phyloP scores from a whole-genome alignment of 2,888 invertebrate genomes.

The Timema cristinae region DNA sequence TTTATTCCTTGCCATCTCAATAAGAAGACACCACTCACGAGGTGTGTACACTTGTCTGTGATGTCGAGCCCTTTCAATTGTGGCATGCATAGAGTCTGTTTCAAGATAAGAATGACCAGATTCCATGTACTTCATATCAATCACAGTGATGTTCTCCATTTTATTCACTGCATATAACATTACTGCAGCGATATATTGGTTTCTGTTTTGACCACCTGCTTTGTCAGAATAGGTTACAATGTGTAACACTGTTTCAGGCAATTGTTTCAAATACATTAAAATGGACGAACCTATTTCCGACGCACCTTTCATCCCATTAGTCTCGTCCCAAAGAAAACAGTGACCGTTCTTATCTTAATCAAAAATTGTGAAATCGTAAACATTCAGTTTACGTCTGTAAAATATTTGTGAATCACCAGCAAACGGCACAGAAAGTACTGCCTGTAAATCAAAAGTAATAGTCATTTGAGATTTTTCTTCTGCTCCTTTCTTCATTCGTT shows the following conservation, averaged over 20 bases:
- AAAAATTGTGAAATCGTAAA: constrained; percentile 11
- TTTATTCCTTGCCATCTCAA: constrained; percentile 8
- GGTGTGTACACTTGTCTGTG: constrained; percentile 12
- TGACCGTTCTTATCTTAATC: too few species aligned
- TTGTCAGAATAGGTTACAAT: constrained; percentile 6
- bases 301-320: too few species aligned
- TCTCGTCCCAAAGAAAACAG: too few species aligned
- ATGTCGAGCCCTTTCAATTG: not conserved
- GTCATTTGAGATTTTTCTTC: not conserved
- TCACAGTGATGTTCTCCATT: not conserved
- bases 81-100: constrained; percentile 8
- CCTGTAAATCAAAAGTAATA: constrained; percentile 13
- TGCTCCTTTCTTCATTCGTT: constrained; percentile 5
- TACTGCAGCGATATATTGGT: constrained; percentile 7
- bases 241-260: not conserved
- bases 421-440: constrained; percentile 8
- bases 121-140: not conserved
- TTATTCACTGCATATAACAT: constrained; percentile 10
- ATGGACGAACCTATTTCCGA: constrained; percentile 10
- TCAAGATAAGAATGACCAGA: constrained; percentile 6
- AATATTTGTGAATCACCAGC: constrained; percentile 12
- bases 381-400: not conserved
- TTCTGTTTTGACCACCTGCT: constrained; percentile 12
- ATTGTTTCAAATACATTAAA: not conserved
- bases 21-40: constrained; percentile 7